phyloP scores from a whole-genome alignment of 1,140 invertebrate genomes.

The Leptinotarsa texana region DNA sequence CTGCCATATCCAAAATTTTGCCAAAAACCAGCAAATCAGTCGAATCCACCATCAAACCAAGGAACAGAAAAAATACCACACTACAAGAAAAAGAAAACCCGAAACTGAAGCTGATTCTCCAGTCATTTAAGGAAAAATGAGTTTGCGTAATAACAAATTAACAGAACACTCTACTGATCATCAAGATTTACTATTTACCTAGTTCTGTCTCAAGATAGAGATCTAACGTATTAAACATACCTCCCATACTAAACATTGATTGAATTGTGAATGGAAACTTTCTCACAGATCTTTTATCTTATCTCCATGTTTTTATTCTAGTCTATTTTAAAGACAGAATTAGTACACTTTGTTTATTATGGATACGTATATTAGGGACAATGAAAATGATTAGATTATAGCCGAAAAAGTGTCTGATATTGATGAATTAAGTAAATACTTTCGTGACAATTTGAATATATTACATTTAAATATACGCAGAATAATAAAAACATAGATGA shows the following conservation, averaged over 20 bases:
- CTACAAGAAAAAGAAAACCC: neutral
- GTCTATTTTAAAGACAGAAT: neutral
- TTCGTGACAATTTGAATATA: too few species aligned
- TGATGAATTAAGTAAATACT: neutral
- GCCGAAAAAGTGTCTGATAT: neutral
- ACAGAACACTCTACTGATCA: neutral
- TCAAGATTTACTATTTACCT: neutral
- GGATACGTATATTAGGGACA: slow-evolving; percentile 16
- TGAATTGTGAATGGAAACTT: slow-evolving; percentile 2
- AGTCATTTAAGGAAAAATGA: neutral
- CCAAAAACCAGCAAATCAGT: neutral
- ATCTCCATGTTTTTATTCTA: slow-evolving; percentile 16
- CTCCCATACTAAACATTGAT: neutral
- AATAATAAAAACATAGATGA: neutral
- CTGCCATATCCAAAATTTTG: neutral
- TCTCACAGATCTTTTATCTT: neutral
- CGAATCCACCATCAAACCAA: slow-evolving; percentile 12
- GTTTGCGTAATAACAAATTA: neutral
- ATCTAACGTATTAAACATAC: neutral
- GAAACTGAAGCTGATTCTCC: neutral
- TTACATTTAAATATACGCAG: too few species aligned
- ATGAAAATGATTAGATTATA: neutral
- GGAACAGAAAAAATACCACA: neutral
- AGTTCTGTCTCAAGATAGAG: slow-evolving; percentile 9
- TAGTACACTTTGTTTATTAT: slow-evolving; percentile 14